Percentiles rank a stretch among this genome's conserved stretches.
Evolutionary conservation across 2,113 vertebrate genomes (phyloP).

Genomic region (Holacanthus passer): DNA sequence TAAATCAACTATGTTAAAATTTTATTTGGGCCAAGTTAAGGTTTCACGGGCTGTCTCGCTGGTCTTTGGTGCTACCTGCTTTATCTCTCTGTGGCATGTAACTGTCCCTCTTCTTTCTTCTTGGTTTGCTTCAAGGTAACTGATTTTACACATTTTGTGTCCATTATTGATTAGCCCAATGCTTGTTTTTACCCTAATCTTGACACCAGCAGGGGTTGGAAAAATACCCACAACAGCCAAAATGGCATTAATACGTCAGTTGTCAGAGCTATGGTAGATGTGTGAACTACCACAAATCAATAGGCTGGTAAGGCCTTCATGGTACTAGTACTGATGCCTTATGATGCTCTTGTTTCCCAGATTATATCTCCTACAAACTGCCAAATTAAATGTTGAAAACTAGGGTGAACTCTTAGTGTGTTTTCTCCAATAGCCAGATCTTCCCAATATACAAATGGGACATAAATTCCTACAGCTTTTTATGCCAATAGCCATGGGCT

Average conservation of each 20-base stretch:
- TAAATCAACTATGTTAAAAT: slow-evolving; percentile 36
- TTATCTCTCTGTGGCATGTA: neutral
- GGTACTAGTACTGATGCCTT: neutral
- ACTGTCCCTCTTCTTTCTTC: neutral
- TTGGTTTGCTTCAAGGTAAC: neutral
- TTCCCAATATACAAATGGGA: no score
- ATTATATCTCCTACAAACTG: neutral
- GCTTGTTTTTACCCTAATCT: neutral
- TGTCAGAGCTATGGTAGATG: neutral
- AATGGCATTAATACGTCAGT: neutral
- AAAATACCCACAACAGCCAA: neutral
- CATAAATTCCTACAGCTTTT: neutral
- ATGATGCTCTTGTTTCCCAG: neutral
- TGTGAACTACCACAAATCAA: neutral
- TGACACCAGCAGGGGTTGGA: neutral
- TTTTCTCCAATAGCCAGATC: neutral
- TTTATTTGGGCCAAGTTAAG: neutral
- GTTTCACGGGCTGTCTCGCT: neutral
- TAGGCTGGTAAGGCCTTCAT: neutral
- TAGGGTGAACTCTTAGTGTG: no score
- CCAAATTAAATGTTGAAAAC: neutral
- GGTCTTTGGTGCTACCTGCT: neutral
- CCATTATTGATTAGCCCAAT: neutral
- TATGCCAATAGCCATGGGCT: neutral
- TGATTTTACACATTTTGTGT: neutral